A percentile compares a stretch with the other conserved stretches of the same genome.
Conservation (phyloP, 2,113 vertebrate species). For the Brachyistius frenatus region DNA sequence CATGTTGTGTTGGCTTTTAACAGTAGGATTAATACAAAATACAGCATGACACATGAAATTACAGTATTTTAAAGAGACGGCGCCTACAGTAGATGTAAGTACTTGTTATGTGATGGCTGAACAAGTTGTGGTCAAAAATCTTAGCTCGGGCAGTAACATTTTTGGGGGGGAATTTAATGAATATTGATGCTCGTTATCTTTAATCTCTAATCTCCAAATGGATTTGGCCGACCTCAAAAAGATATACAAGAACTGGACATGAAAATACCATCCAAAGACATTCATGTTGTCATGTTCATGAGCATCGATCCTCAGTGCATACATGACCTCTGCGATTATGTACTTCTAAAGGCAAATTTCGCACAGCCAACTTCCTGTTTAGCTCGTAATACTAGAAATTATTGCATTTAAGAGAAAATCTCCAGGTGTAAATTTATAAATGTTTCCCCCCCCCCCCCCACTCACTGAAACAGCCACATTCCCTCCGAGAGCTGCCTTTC, state of each 20-base stretch:
- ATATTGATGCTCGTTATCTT: too few relatives aligned
- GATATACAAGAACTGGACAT: neutral
- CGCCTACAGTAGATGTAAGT: neutral
- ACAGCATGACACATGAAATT: neutral
- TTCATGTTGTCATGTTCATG: neutral
- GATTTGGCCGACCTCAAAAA: slow-evolving; percentile 5
- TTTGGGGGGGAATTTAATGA: too few relatives aligned
- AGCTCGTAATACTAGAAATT: too few relatives aligned
- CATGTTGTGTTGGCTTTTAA: neutral
- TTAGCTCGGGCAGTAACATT: too few relatives aligned
- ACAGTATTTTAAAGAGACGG: slow-evolving; percentile 18
- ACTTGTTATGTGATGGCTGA: neutral
- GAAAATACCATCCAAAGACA: neutral
- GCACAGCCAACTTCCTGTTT: neutral
- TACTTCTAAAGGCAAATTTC: neutral
- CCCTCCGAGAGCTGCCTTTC: slow-evolving; percentile 11
- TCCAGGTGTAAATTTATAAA: neutral
- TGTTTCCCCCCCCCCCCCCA: neutral
- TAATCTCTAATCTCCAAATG: neutral
- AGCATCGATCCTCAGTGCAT: slow-evolving; percentile 17
- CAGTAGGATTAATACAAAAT: slow-evolving; percentile 28
- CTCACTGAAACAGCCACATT: neutral
- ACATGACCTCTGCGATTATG: neutral
- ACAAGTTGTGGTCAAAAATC: too few relatives aligned
- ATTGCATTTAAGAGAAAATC: neutral